Evolutionary conservation across 2,888 invertebrate genomes (phyloP).

Genomic region (Hypsopygia costalis): DNA sequence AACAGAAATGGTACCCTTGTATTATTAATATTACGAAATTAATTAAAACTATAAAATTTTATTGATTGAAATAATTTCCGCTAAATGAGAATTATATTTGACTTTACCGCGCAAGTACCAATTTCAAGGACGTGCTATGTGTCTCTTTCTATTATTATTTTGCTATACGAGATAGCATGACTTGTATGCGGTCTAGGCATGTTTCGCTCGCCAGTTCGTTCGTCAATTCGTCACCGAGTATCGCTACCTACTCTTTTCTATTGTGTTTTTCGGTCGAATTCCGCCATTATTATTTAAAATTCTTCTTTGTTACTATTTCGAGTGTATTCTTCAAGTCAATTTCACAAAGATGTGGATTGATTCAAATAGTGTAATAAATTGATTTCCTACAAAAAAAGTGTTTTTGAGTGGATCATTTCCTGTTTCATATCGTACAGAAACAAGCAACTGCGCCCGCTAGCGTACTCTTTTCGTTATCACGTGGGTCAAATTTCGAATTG

Average conservation of each 20-base stretch:
- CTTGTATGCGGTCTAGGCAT: background rate
- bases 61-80: background rate
- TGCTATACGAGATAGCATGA: constrained; percentile 39
- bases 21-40: too few relatives aligned
- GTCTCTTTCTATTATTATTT: constrained; percentile 48
- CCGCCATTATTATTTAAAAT: constrained; percentile 71
- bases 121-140: constrained; percentile 50
- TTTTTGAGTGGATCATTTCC: constrained; percentile 71
- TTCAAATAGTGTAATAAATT: constrained; percentile 8
- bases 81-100: constrained; percentile 37
- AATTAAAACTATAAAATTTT: too few relatives aligned
- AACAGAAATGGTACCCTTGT: too few relatives aligned
- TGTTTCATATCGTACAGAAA: constrained; percentile 69
- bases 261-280: constrained; percentile 66
- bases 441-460: constrained; percentile 72
- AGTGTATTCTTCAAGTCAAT: constrained; percentile 9
- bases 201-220: constrained; percentile 33
- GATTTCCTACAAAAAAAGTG: constrained; percentile 35
- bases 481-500: constrained; percentile 75
- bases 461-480: constrained; percentile 75
- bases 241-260: constrained; percentile 47
- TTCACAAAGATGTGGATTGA: constrained; percentile 8
- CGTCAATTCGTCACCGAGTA: constrained; percentile 64
- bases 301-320: constrained; percentile 44
- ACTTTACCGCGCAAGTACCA: constrained; percentile 74